Evolutionary conservation across 2,797 vertebrate genomes (phyloP), one percentile per base, ranked within the genome.

Genomic region (Argyrosomus regius): DNA sequence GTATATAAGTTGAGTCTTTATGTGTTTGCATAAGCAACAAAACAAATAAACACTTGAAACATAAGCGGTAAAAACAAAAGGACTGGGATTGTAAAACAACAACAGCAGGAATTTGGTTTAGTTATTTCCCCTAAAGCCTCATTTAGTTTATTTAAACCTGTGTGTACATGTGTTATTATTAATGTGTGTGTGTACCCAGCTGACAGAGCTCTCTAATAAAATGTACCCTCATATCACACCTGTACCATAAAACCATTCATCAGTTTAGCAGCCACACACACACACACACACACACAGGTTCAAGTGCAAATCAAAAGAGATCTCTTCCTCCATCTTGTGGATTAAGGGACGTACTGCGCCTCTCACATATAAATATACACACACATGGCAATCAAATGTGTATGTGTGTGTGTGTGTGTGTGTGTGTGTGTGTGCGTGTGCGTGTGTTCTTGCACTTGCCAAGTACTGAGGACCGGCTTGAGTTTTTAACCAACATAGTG

Each of bases 301-400:
- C 53, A 70, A 28, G 17, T 48, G 1, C 17, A 39, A 63, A 57
- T 9, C 16, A 45, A 61, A 54, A 63, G 9, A 28, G 70, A 70
- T 26, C 85, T 93, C 86, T 91, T 28, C 18, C 62, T 52, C 89
- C 85, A 86, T 82, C 93, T 81, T 56, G 87, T 90, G 93, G 84
- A 52, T 9, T 14, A 48, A 78, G 0, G 0, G 0, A 24, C 41
- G 62, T n/a, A 84, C 76, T 92, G 81, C 74, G 2, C 1, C 5
- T 3, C 10, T 31, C 0, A 1, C 45, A 46, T 11, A 31, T 28
- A 46, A 16, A 28, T 17, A 1, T 1, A 3, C 3, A 50, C 3
- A 3, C 24, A 6, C 4, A n/a, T n/a, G 6, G 17, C 3, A 31
- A 0, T 31, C 20, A 76, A n/a, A 59, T 57, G 50, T 9, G 6